Evolutionary conservation across 1,140 invertebrate genomes (phyloP), one percentile per base, ranked within the genome.

Genomic region (Whitmania pigra): DNA sequence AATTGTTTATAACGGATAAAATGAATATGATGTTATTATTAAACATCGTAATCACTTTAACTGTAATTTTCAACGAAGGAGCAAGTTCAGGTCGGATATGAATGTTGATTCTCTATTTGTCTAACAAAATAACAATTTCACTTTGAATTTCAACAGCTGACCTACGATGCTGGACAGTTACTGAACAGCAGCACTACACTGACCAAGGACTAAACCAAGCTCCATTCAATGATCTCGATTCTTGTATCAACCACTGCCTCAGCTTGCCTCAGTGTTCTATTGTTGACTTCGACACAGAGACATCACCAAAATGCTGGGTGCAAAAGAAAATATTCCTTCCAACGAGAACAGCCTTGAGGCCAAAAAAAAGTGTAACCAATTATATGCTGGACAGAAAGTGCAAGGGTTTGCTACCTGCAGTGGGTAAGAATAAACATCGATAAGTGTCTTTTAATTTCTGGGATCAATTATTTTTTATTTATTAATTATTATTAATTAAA

Each of bases 351-450:
- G 29, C 57, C 18, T 63, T 63, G 57, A 63, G 15, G 18, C 57
- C 57, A 25, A 6, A 15, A 1, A 13, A 11, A 18, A 63, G 22
- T 31, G 29, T 25, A 7, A 22, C 22, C 29, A 63, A 63, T 31
- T 63, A 63, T 18, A 63, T 63, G 22, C 20, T 63, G 22, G 29
- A 63, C 29, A 63, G 57, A 31, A 63, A 25, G 22, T 63, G 57
- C 29, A 22, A 7, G 57, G 57, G 29, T 22, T 63, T 31, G 57
- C 57, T 31, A 15, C 57, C 57, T 25, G 29, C 57, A 63, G 29
- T 63, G 11, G 57, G 29, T 25, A 17, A 63, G 57, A 63, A 63
- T 25, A 36, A 36, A 36, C 31, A 15, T 63, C 18, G 20, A 20
- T 63, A 1, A 63, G 11, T 25, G 57, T 15, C 29, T 63, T 63